phyloP scores from a whole-genome alignment of 2,888 invertebrate genomes.

The Cryptus armator region DNA sequence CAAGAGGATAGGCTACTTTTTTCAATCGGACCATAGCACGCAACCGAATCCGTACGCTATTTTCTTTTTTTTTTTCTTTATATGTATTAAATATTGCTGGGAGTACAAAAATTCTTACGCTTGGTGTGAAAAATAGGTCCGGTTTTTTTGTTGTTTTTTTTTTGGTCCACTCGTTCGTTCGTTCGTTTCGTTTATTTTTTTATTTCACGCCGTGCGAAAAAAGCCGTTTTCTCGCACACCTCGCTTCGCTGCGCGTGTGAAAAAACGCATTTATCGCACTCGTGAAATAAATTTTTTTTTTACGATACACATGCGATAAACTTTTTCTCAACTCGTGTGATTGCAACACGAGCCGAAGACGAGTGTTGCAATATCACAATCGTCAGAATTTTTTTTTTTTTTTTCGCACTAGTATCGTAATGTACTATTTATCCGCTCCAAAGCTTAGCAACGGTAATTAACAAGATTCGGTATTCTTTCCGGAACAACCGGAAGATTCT shows the following conservation, averaged over 20 bases:
- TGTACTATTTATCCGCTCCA: background rate
- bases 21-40: slow-evolving; percentile 46
- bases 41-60: slow-evolving; percentile 56
- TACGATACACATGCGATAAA: too few relatives aligned
- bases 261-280: too few relatives aligned
- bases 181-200: slow-evolving; percentile 40
- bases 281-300: too few relatives aligned
- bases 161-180: slow-evolving; percentile 58
- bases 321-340: too few relatives aligned
- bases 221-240: too few relatives aligned
- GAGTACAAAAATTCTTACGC: slow-evolving; percentile 68
- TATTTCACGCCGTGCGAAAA: background rate
- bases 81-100: slow-evolving; percentile 62
- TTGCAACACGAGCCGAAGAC: too few relatives aligned
- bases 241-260: too few relatives aligned
- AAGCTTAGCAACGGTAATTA: background rate
- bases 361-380: too few relatives aligned
- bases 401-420: background rate
- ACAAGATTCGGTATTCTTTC: background rate
- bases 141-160: slow-evolving; percentile 51
- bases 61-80: slow-evolving; percentile 3
- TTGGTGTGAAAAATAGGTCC: slow-evolving; percentile 74
- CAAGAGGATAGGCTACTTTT: slow-evolving; percentile 54
- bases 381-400: background rate
- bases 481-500: slow-evolving; percentile 1